phyloP scores from a whole-genome alignment of 2,797 vertebrate species.

The Sandelia bainsii region DNA sequence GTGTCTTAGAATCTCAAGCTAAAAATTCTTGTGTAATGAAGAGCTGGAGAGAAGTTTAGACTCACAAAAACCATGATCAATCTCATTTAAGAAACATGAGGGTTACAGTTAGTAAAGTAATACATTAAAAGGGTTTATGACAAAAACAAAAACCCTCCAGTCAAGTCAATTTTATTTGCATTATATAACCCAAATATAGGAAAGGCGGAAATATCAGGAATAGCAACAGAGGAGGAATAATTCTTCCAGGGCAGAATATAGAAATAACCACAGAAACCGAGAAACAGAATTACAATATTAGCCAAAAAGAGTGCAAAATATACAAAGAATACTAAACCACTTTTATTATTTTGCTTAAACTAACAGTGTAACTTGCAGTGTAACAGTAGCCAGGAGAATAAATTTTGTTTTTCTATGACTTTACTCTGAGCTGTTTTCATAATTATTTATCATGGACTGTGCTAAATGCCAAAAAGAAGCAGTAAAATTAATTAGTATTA shows the following conservation, averaged over 20 bases:
- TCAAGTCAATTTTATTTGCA: background rate
- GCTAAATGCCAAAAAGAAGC: slow-evolving; percentile 9
- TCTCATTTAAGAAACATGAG: background rate
- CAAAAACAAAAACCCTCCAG: background rate
- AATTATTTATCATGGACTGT: slow-evolving; percentile 14
- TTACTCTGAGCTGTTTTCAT: slow-evolving; percentile 2
- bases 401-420: background rate
- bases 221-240: background rate
- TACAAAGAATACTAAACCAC: background rate
- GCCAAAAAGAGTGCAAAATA: background rate
- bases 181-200: background rate
- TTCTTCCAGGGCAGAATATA: background rate
- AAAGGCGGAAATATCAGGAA: background rate
- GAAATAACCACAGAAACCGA: background rate
- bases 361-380: background rate
- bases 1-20: background rate
- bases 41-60: background rate
- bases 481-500: background rate
- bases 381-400: background rate
- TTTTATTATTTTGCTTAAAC: background rate
- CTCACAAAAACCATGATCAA: background rate
- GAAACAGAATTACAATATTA: background rate
- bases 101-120: slow-evolving; percentile 1
- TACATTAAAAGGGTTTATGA: background rate
- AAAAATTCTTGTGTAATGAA: background rate